phyloP scores from a whole-genome alignment of 2,888 invertebrate species.

The Bhutanitis thaidina region DNA sequence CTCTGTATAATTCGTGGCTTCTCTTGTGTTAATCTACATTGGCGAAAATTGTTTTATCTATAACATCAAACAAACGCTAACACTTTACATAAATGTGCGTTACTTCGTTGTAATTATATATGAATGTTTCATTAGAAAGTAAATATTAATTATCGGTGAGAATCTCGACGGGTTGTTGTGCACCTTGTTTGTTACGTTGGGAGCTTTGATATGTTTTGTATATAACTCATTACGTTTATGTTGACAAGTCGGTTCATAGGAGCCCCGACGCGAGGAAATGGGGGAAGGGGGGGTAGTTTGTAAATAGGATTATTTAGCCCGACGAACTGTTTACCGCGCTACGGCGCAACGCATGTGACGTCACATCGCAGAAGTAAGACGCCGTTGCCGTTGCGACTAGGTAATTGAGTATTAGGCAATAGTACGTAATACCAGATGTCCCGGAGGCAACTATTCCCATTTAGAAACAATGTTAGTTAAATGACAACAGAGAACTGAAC shows the following conservation, averaged over 20 bases:
- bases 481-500: not conserved
- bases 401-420: not conserved
- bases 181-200: not conserved
- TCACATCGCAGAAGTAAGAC: not conserved
- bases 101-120: not conserved
- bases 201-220: constrained; percentile 43
- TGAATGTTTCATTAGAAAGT: constrained; percentile 16
- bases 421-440: not conserved
- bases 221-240: constrained; percentile 50
- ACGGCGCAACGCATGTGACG: not conserved
- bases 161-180: constrained; percentile 31
- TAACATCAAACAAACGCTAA: too few species aligned
- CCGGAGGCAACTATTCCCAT: not conserved
- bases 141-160: constrained; percentile 21
- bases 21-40: too few species aligned
- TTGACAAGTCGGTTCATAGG: constrained; percentile 57
- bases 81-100: not conserved
- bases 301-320: not conserved
- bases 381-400: not conserved
- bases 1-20: too few species aligned
- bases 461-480: not conserved
- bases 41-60: too few species aligned
- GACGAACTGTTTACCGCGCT: not conserved
- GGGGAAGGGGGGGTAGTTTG: not conserved
- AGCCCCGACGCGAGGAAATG: constrained; percentile 23